Conservation (phyloP, 1,140 invertebrate species). For the Drosophila nannoptera region DNA sequence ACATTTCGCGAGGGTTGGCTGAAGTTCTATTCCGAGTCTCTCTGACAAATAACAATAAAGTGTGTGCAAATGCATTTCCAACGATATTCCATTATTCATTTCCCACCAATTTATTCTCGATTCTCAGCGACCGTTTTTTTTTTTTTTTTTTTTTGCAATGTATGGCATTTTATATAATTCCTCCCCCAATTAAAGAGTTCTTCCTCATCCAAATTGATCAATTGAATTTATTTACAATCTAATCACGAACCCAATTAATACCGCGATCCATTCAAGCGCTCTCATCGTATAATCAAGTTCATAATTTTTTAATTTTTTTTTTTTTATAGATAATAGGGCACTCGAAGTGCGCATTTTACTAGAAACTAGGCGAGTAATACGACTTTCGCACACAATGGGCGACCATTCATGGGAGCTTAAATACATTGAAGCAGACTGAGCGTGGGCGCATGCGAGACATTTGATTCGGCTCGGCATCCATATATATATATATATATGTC, state of each 20-base stretch:
- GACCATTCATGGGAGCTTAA: too few species aligned
- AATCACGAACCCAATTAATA: conserved; percentile 35
- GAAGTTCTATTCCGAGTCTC: background rate
- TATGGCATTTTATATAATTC: background rate
- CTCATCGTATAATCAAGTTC: conserved; percentile 26
- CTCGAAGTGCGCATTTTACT: conserved; percentile 34
- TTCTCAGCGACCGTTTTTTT: too few species aligned
- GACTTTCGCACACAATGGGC: background rate
- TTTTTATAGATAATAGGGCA: conserved; percentile 20
- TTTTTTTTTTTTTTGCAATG: too few species aligned
- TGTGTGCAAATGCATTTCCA: too few species aligned
- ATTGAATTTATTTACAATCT: conserved; percentile 25
- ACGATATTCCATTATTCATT: too few species aligned
- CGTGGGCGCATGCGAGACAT: too few species aligned
- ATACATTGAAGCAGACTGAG: too few species aligned
- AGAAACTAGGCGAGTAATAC: conserved; percentile 3
- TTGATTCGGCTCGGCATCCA: too few species aligned
- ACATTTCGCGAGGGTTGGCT: background rate
- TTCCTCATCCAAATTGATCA: conserved; percentile 40
- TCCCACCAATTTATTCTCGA: too few species aligned
- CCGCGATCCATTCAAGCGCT: conserved; percentile 8
- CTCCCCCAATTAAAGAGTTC: background rate
- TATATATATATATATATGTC: background rate
- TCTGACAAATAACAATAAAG: background rate
- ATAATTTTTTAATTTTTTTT: background rate